A percentile compares a stretch with the other conserved stretches of the same genome.
phyloP scores from a whole-genome alignment of 2,888 invertebrate genomes.

The Vannuccia rotundouncinata region DNA sequence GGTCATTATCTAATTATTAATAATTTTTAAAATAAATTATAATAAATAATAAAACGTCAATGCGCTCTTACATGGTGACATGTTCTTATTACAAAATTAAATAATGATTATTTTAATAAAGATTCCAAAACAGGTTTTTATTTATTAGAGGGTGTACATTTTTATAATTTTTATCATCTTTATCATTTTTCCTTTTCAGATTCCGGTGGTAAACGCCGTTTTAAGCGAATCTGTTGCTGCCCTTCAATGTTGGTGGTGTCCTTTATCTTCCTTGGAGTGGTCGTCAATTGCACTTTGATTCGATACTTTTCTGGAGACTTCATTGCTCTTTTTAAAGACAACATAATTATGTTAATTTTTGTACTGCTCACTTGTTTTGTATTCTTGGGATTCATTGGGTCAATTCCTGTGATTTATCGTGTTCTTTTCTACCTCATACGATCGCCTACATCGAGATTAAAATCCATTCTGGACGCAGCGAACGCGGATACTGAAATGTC shows the following conservation, averaged over 20 bases:
- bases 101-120: too few relatives aligned
- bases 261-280: neutral
- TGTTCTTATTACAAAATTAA: too few relatives aligned
- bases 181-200: neutral
- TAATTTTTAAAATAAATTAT: too few relatives aligned
- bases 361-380: neutral
- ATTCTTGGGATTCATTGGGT: neutral
- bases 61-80: too few relatives aligned
- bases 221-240: neutral
- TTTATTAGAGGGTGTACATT: too few relatives aligned
- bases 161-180: neutral
- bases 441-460: neutral
- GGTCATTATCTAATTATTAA: too few relatives aligned
- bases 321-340: neutral
- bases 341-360: neutral
- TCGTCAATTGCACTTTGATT: neutral
- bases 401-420: neutral
- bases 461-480: neutral
- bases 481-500: neutral
- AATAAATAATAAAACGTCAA: too few relatives aligned
- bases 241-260: neutral
- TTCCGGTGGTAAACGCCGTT: neutral
- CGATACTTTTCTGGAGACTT: neutral
- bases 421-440: neutral
- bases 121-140: too few relatives aligned